These are phyloP conservation scores for Lycopodina hypogea DNA, from an alignment of 37 sponge, comb jelly and placozoan species.

Conservation along the genomic window DNA sequence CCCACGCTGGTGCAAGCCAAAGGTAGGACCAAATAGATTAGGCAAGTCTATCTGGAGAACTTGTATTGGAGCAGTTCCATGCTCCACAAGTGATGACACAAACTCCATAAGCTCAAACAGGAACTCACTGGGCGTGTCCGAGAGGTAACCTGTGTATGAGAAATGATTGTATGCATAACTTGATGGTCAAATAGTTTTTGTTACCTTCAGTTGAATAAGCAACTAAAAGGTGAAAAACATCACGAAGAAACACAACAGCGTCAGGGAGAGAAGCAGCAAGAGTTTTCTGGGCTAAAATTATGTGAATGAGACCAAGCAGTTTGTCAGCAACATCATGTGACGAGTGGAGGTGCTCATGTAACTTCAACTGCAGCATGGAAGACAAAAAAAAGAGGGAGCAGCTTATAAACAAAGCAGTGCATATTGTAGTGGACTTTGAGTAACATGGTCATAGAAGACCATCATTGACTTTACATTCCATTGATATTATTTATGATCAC, in stretches of 20 bases:
- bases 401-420: neutral
- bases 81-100: constrained; percentile 41
- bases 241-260: constrained; percentile 17
- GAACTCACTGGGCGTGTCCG: constrained; percentile 46
- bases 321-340: constrained; percentile 12
- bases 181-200: neutral
- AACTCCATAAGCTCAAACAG: constrained; percentile 52
- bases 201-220: constrained; percentile 62
- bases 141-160: constrained; percentile 59
- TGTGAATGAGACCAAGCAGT: constrained; percentile 25
- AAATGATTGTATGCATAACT: neutral
- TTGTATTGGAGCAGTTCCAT: constrained; percentile 27
- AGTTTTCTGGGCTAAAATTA: constrained; percentile 8
- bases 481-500: too few relatives aligned
- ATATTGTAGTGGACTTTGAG: too few relatives aligned
- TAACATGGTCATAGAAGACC: too few relatives aligned
- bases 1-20: constrained; percentile 48
- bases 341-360: neutral
- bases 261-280: constrained; percentile 16
- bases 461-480: too few relatives aligned
- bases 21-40: constrained; percentile 77
- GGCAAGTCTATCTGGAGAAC: constrained; percentile 53
- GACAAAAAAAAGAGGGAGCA: neutral
- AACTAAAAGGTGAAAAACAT: constrained; percentile 27
- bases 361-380: neutral